Evolutionary conservation across 2,797 vertebrate genomes (phyloP), one percentile per base, ranked within the genome.

Genomic region (Paratrypauchen microcephalus): DNA sequence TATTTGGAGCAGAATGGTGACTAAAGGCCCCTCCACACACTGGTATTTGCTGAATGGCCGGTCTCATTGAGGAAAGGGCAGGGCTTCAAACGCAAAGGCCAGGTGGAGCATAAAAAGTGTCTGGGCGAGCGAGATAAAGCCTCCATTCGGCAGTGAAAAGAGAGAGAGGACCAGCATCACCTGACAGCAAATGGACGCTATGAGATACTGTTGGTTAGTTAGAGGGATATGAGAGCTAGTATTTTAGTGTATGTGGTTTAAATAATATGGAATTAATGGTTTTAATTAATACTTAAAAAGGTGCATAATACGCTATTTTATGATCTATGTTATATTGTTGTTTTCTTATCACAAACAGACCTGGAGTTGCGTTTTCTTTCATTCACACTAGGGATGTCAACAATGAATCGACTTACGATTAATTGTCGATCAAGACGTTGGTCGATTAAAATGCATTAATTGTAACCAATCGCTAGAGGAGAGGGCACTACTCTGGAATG

Each of bases 61-160:
- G 84, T 78, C 82, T 83, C 87, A 57, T 70, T 63, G 86, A 87
- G 82, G 83, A 90, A 92, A 87, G 89, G 88, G 87, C 86, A 79
- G 69, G 54, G 75, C 84, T 84, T 86, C 77, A 83, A 84, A 87
- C 52, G 83, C 79, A 89, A 86, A 91, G 88, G 84, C 83, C 88
- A 87, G 76, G 39, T 77, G 78, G 81, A 84, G 80, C 87, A 90
- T 90, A 88, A 89, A 91, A 88, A 89, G 85, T 86, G 86, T 87
- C 88, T 92, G 89, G 83, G 74, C 45, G 75, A 64, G 78, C 86
- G 81, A 88, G 88, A 91, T 91, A 92, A 90, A 90, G 83, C 83
- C 76, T 48, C 90, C 87, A 90, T 91, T 90, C 89, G 87, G 77
- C 87, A 89, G 85, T 84, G 81, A 87, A 89, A 89, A 81, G 86